phyloP scores from a whole-genome alignment of 2,113 vertebrate species.

The Sterrhoptilus dennistouni region DNA sequence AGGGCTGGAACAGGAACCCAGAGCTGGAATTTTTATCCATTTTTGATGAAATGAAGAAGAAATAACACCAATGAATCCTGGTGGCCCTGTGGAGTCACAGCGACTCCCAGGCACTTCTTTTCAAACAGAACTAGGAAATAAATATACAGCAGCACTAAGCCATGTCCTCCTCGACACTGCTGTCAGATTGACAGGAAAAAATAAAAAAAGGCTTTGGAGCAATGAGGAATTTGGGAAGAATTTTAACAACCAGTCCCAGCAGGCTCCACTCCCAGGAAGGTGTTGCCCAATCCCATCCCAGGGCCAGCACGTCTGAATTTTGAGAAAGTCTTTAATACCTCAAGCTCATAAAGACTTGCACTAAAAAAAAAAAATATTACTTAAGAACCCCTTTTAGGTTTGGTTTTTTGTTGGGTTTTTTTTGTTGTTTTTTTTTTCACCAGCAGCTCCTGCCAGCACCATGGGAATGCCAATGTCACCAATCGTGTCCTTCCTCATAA shows the following conservation, averaged over 20 bases:
- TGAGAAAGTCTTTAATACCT: not conserved
- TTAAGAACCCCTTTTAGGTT: not conserved
- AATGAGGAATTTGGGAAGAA: not conserved
- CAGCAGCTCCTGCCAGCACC: not conserved
- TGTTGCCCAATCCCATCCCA: not conserved
- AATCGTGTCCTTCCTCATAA: not conserved
- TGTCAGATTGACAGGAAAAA: not conserved
- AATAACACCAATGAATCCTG: not conserved
- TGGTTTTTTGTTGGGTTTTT: too few relatives aligned
- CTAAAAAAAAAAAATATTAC: not conserved
- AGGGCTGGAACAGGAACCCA: not conserved
- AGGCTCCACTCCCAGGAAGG: not conserved
- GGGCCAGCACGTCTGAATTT: fast-evolving
- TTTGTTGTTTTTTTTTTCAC: too few relatives aligned
- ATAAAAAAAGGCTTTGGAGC: not conserved
- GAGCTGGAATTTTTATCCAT: not conserved
- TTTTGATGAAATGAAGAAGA: not conserved
- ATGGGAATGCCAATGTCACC: not conserved
- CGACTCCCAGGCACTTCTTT: not conserved
- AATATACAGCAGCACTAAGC: not conserved
- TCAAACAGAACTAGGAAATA: not conserved
- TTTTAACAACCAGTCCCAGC: not conserved
- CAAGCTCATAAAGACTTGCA: not conserved
- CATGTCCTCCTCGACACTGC: not conserved
- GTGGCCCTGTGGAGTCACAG: not conserved